Conservation (phyloP, 2,113 vertebrate genomes). For the Pteronura brasiliensis region DNA sequence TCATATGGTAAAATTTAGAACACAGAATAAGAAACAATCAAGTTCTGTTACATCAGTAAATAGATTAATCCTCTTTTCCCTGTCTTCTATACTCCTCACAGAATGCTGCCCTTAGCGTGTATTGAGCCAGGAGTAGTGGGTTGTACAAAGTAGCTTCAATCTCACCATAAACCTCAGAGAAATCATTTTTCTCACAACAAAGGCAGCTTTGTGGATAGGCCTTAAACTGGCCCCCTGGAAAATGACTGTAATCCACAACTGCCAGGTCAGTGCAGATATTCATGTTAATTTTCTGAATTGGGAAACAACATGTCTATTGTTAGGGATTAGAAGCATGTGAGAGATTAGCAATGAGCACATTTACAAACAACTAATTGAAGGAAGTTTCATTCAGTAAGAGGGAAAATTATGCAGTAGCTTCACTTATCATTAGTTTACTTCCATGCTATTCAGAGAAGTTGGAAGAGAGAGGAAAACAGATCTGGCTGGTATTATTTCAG, state of each 20-base stretch:
- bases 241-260: conserved; percentile 42
- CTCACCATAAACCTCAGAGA: conserved; percentile 31
- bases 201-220: conserved; percentile 50
- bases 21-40: not conserved
- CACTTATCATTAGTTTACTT: not conserved
- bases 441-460: not conserved
- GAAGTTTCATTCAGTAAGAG: not conserved
- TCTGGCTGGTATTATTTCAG: not conserved
- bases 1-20: conserved; percentile 12
- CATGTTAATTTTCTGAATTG: conserved; percentile 67
- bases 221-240: conserved; percentile 47
- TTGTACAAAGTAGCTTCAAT: conserved; percentile 48
- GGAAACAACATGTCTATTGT: conserved; percentile 62
- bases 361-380: not conserved
- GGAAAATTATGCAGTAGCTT: not conserved
- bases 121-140: conserved; percentile 37
- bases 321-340: conserved; percentile 4
- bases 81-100: not conserved
- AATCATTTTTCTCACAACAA: conserved; percentile 64
- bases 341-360: not conserved
- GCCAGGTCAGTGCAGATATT: conserved; percentile 19
- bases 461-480: not conserved
- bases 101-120: conserved; percentile 19
- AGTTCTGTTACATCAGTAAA: not conserved
- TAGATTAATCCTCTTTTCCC: not conserved